A percentile compares a stretch with the other conserved stretches of the same genome.
These are phyloP conservation scores for Babyrousa celebensis DNA, from an alignment of 2,797 vertebrate species.

Conservation along the genomic window DNA sequence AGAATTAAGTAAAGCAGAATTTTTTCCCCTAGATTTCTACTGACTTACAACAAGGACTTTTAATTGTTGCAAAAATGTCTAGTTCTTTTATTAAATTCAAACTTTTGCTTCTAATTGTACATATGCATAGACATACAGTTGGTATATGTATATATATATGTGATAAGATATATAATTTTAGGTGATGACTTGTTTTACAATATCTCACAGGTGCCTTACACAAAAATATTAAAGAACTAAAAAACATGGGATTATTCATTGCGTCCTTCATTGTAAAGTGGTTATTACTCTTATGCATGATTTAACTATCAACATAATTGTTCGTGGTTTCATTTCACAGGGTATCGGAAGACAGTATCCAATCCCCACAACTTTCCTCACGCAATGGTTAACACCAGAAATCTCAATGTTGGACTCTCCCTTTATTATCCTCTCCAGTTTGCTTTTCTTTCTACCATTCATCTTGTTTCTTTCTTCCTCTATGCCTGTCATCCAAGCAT, in stretches of 20 bases:
- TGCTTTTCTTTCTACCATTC: not conserved
- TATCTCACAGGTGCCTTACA: not conserved
- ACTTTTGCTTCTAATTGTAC: not conserved
- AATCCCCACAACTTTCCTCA: not conserved
- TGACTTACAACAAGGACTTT: constrained; percentile 2
- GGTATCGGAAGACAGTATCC: not conserved
- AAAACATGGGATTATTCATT: not conserved
- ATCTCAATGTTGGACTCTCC: not conserved
- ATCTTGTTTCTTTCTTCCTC: not conserved
- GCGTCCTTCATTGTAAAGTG: not conserved
- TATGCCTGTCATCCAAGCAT: not conserved
- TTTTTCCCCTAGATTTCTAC: not conserved
- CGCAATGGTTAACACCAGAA: not conserved
- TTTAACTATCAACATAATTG: not conserved
- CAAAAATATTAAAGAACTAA: not conserved
- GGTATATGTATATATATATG: too few species aligned
- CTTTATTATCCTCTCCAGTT: not conserved
- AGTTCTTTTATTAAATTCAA: not conserved
- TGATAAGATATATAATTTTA: not conserved
- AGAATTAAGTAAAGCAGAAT: constrained; percentile 17
- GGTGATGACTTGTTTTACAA: not conserved
- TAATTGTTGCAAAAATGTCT: not conserved
- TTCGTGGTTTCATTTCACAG: not conserved
- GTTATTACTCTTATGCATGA: not conserved
- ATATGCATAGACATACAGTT: not conserved